Evolutionary conservation across 2,113 vertebrate species (phyloP), one percentile per base, ranked within the genome.

Genomic region (Tichodroma muraria): DNA sequence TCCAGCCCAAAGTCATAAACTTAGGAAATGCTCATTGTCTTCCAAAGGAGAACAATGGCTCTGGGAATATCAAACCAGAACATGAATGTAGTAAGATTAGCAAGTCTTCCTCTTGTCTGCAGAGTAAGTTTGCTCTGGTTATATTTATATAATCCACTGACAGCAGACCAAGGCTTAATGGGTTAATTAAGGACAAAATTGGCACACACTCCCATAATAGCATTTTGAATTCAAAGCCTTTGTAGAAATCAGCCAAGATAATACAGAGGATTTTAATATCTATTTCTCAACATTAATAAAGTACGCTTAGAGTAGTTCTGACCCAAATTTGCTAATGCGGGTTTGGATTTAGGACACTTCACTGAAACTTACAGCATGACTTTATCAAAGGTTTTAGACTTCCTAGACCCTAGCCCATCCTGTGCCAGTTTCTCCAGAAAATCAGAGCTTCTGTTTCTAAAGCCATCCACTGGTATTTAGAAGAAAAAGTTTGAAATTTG

Each of bases 291-390:
- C 49, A 76, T 69, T 73, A 87, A 82, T 82, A 93, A 91, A 77
- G 42, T 72, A 42, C 47, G 35, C 60, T 80, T 88, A 75, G 44
- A 57, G 56, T 49, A 92, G 45, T 78, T 78, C 60, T 92, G 88
- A 81, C 80, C 77, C 83, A 93, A 93, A 90, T 86, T 93, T 93
- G 16, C 64, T 88, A 92, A 86, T 45, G 44, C 66, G 37, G 10
- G 37, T 75, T 93, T 88, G 65, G 47, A 93, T 95, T 84, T 75
- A 90, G 72, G 80, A 59, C 77, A 75, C 22, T 52, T 86, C 40
- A 84, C 25, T 82, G 53, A 94, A 82, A 25, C 68, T 54, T 56
- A 56, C 33, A 81, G 28, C 17, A 33, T n/a, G 14, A 88, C 4
- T 90, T 90, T 80, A 52, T 80, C 72, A 75, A 89, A 92, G 33